phyloP scores from a whole-genome alignment of 2,113 vertebrate species.

The Gasterosteus nipponicus region DNA sequence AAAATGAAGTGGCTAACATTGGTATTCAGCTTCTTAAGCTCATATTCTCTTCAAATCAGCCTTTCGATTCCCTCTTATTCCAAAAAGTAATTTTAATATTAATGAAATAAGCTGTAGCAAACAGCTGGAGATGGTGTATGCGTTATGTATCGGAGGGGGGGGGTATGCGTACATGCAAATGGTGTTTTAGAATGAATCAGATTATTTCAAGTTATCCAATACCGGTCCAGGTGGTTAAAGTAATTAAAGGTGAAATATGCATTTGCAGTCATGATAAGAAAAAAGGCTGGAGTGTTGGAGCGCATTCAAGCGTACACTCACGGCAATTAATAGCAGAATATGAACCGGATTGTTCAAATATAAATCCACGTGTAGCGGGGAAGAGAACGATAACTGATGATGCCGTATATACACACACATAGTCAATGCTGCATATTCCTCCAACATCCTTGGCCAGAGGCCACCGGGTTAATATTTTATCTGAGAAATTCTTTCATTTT shows the following conservation, averaged over 20 bases:
- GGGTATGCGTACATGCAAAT: constrained; percentile 32
- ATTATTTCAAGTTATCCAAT: constrained; percentile 41
- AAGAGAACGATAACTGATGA: not conserved
- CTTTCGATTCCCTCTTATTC: constrained; percentile 46
- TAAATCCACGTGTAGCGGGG: not conserved
- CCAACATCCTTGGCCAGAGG: no score
- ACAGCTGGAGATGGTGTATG: constrained; percentile 22
- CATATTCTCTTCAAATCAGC: constrained; percentile 45
- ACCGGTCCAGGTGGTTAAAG: constrained; percentile 13
- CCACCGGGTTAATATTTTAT: no score
- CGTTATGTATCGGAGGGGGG: not conserved
- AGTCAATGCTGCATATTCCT: not conserved
- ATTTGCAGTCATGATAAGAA: constrained; percentile 17
- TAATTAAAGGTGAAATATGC: constrained; percentile 35
- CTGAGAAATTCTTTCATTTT: not conserved
- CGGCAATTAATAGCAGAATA: constrained; percentile 10
- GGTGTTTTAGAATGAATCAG: constrained; percentile 34
- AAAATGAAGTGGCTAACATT: constrained; percentile 55
- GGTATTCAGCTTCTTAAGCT: constrained; percentile 54
- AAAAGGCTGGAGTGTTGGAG: not conserved
- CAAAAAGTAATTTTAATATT: constrained; percentile 54
- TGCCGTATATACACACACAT: not conserved
- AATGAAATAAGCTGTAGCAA: constrained; percentile 37
- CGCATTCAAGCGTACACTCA: constrained; percentile 22
- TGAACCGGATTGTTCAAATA: not conserved